Conservation (phyloP, 2,113 vertebrate genomes). For the Phoenicopterus ruber region DNA sequence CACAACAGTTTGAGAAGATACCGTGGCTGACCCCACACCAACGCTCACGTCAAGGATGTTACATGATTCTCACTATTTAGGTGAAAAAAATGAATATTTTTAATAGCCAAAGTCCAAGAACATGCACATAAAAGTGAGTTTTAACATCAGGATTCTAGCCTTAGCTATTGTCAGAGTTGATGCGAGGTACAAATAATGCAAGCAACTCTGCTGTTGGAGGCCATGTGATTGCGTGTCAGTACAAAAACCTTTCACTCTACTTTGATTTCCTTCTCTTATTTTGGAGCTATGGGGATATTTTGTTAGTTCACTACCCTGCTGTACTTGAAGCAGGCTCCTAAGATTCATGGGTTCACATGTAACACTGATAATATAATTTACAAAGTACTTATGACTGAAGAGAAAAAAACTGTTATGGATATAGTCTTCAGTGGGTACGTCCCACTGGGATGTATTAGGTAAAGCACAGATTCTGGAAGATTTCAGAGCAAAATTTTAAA, state of each 20-base stretch:
- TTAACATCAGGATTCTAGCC: background rate
- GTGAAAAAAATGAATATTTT: background rate
- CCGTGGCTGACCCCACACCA: background rate
- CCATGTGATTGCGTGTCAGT: background rate
- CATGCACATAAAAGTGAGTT: background rate
- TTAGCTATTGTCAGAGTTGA: background rate
- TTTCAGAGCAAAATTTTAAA: background rate
- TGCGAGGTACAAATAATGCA: background rate
- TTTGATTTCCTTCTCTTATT: background rate
- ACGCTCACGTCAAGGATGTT: background rate
- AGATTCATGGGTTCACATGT: background rate
- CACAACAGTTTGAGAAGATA: background rate
- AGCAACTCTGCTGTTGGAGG: background rate
- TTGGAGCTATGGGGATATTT: slow-evolving; percentile 56
- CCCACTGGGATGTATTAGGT: background rate
- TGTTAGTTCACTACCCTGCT: background rate
- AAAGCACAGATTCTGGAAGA: background rate
- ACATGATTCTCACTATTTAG: background rate
- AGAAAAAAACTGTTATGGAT: background rate
- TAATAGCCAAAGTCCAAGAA: background rate
- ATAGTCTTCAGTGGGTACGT: background rate
- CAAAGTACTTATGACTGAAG: background rate
- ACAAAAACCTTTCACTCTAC: background rate
- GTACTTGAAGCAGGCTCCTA: background rate
- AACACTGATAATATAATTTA: background rate